Evolutionary conservation across 2,888 invertebrate species (phyloP), one percentile per base, ranked within the genome.

Genomic region (Parnassius apollo): DNA sequence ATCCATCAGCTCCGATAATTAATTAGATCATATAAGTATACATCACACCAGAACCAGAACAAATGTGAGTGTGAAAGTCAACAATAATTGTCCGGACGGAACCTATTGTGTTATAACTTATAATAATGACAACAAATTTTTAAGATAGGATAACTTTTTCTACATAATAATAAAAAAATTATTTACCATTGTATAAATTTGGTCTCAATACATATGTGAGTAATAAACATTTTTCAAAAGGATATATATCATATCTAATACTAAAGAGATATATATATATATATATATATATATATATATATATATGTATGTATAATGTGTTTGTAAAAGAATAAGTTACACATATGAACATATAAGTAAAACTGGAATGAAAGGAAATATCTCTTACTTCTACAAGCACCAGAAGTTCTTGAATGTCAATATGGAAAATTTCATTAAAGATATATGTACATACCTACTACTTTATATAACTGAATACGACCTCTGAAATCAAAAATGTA

Each of bases 301-400:
- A 42, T 42, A 18, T 18, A 18, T 44, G 2, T 11, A 44, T 44
- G 10, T 44, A 11, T 11, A 44, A 18, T 18, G 18, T 18, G 18
- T 18, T 44, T 35, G 7, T 7, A 35, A 35, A 51, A 49, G 10
- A 3, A 44, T 22, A 45, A 45, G 55, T 55, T 10, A 49, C 42
- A 42, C 22, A 53, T 2, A 44, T 55, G 60, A 35, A 35, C 44
- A 8, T 56, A 25, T 18, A 48, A 9, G 11, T 4, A 79, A 72
- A 78, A 72, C 77, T 89, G 88, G 86, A 88, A 88, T 89, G 86
- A 80, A 84, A 83, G 11, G 72, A 74, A 75, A 66, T 48, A 65
- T 75, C 70, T 81, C 88, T 89, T 88, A 90, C 75, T 73, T 76
- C 87, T 89, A 90, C 78, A 90, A 90, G 90, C 90, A 90, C 90